Conservation (phyloP, 2,888 invertebrate species). For the Fabriciana adippe region DNA sequence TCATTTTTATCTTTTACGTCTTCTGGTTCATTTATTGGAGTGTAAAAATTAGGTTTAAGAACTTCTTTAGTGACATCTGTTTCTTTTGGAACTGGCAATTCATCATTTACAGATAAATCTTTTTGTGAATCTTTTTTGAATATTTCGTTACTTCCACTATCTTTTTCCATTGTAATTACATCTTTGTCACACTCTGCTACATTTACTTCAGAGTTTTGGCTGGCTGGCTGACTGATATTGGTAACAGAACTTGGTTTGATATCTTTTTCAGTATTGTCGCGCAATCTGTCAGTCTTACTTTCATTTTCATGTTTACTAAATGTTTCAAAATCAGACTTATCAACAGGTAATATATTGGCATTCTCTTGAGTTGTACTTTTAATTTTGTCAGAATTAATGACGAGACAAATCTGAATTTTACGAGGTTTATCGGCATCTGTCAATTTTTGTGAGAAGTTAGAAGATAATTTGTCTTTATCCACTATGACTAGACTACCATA, state of each 20-base stretch:
- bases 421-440: constrained; percentile 51
- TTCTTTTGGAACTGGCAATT: constrained; percentile 11
- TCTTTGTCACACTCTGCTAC: not conserved
- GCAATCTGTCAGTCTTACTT: not conserved
- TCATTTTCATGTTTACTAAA: constrained; percentile 43
- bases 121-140: constrained; percentile 14
- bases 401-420: constrained; percentile 67
- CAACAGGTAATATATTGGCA: constrained; percentile 34
- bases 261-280: constrained; percentile 33
- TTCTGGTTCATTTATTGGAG: constrained; percentile 47
- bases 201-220: no score
- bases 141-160: not conserved
- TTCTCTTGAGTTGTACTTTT: constrained; percentile 24
- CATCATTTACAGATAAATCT: constrained; percentile 4
- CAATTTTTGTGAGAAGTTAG: constrained; percentile 39
- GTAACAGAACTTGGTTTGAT: not conserved
- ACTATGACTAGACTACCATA: constrained; percentile 66
- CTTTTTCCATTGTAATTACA: not conserved
- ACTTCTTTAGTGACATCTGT: constrained; percentile 26
- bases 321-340: constrained; percentile 60
- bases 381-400: constrained; percentile 57
- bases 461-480: constrained; percentile 48
- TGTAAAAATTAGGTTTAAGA: constrained; percentile 63
- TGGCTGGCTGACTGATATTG: not conserved
- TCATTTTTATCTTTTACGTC: not conserved